A percentile compares a stretch with the other conserved stretches of the same genome.
Conservation (phyloP, 2,797 vertebrate genomes). For the Taeniopygia guttata region DNA sequence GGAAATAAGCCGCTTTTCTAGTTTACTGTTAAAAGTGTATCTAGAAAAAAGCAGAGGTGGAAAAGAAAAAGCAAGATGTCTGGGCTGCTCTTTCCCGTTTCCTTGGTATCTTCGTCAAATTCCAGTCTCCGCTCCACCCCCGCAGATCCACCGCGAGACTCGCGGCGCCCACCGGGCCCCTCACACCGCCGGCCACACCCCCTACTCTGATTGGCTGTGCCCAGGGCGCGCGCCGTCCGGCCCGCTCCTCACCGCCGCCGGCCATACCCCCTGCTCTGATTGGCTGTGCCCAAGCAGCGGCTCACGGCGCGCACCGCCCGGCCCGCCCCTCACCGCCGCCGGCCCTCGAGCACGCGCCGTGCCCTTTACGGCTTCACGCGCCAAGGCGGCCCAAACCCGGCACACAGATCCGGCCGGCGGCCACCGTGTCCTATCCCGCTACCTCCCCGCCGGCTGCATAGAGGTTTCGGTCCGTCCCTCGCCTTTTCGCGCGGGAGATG, state of each 20-base stretch:
- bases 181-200: neutral
- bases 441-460: rapidly evolving
- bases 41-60: neutral
- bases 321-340: neutral
- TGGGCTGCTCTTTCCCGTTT: neutral
- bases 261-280: neutral
- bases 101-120: neutral
- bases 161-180: too few species aligned
- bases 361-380: neutral
- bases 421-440: neutral
- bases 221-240: neutral
- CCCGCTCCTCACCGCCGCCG: neutral
- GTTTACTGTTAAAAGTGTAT: neutral
- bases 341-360: neutral
- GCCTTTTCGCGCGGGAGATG: neutral
- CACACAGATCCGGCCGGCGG: rapidly evolving
- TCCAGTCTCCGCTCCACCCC: rapidly evolving
- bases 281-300: neutral
- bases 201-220: neutral
- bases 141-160: too few species aligned
- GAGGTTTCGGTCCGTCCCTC: neutral
- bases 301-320: neutral
- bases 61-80: neutral
- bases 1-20: neutral
- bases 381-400: neutral